Evolutionary conservation across 1,140 invertebrate species (phyloP).

Genomic region (Tetragnatha versicolor): DNA sequence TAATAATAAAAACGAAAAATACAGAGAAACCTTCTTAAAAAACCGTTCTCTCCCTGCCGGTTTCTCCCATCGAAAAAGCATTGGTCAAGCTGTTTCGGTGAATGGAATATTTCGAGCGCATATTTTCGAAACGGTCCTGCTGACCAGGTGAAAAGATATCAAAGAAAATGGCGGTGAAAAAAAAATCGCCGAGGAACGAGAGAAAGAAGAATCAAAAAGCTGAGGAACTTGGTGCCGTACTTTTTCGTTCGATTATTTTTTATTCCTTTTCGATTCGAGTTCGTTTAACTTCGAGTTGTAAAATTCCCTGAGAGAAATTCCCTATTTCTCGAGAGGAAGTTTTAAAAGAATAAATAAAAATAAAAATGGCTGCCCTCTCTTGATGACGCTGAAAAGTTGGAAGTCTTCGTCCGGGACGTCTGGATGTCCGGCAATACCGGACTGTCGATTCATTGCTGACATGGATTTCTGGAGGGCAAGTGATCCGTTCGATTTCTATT

Average conservation of each 20-base stretch:
- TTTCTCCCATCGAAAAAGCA: conserved; percentile 27
- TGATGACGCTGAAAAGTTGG: conserved; percentile 19
- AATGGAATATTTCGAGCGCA: conserved; percentile 32
- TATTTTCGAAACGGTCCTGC: conserved; percentile 22
- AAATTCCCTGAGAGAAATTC: conserved; percentile 1
- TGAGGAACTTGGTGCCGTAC: background rate
- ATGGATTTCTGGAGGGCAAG: too few relatives aligned
- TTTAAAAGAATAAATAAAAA: background rate
- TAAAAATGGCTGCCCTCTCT: background rate
- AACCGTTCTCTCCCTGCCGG: conserved; percentile 3
- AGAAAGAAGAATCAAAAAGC: background rate
- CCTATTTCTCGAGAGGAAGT: background rate
- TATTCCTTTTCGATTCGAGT: conserved; percentile 7
- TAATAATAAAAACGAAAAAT: background rate
- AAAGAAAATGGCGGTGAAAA: background rate
- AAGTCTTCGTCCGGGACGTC: background rate
- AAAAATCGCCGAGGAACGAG: too few relatives aligned
- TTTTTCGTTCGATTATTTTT: background rate
- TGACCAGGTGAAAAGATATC: conserved; percentile 27
- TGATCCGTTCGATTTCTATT: too few relatives aligned
- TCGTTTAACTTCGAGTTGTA: conserved; percentile 29
- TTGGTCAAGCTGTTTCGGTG: conserved; percentile 25
- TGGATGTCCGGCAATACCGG: background rate
- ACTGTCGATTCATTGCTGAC: too few relatives aligned
- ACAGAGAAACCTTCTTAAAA: background rate